Evolutionary conservation across 2,797 vertebrate species (phyloP).

Genomic region (Acanthopagrus latus): DNA sequence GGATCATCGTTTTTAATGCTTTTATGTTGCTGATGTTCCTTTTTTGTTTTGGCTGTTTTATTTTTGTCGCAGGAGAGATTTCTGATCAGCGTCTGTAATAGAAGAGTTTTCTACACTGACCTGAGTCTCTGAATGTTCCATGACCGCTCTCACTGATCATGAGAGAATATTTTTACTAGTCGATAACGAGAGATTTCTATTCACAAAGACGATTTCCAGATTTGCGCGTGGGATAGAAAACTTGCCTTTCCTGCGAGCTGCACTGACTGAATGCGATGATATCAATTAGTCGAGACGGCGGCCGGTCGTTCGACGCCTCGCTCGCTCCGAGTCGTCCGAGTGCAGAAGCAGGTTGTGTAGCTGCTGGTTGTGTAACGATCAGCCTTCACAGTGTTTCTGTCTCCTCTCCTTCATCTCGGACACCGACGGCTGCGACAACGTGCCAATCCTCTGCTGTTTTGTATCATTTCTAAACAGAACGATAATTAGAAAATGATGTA

Average conservation of each 20-base stretch:
- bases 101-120: constrained; percentile 34
- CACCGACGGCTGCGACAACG: constrained; percentile 45
- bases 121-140: constrained; percentile 62
- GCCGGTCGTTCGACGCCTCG: not conserved
- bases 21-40: constrained; percentile 36
- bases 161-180: constrained; percentile 72
- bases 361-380: constrained; percentile 42
- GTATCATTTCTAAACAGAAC: constrained; percentile 51
- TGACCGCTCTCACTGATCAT: constrained; percentile 31
- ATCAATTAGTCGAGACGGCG: constrained; percentile 21
- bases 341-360: constrained; percentile 26
- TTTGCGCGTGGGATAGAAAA: constrained; percentile 9
- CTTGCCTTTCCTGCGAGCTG: constrained; percentile 48
- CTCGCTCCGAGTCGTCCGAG: constrained; percentile 22
- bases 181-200: constrained; percentile 60
- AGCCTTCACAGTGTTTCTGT: constrained; percentile 40
- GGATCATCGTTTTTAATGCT: constrained; percentile 14
- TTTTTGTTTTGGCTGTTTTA: constrained; percentile 30
- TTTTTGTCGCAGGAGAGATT: constrained; percentile 39
- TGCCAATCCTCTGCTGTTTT: constrained; percentile 73
- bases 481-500: constrained; percentile 63
- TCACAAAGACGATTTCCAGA: constrained; percentile 44
- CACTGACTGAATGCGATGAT: constrained; percentile 31
- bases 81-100: constrained; percentile 19
- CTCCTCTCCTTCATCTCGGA: constrained; percentile 28